Base-by-base conservation (phyloP, 2,797 vertebrate genomes). In the Argentina silus region DNA sequence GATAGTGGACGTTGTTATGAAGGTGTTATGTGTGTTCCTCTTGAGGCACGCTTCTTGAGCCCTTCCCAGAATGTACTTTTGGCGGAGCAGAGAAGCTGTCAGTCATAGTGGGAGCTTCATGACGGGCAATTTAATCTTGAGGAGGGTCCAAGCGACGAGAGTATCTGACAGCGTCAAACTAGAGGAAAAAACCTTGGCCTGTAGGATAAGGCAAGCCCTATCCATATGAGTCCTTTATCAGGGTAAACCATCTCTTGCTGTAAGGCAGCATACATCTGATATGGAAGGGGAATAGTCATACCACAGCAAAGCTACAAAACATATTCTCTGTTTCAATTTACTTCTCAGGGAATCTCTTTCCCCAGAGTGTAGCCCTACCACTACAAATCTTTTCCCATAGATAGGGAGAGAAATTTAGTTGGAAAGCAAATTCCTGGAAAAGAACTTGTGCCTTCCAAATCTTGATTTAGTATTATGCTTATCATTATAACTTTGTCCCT, bases 91-190 rank as follows among this genome's bases (percentile, higher is more conserved):
- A 87, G 78, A 68, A 89, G 85, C 87, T 91, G 91, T 86, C 90
- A 90, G 84, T 89, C 89, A 72, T 44, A 87, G 76, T 47, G 61
- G 1, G 71, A 74, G 81, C 75, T 70, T 82, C 83, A 81, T 84
- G 87, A 88, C 86, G 87, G 88, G 88, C 88, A 91, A 91, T 91
- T 92, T 92, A 85, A 90, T 89, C 84, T 88, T 75, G 82, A 84
- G 86, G 83, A 89, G 84, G 82, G 76, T 11, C 72, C 84, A 67
- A 79, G 85, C 78, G 80, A 82, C 83, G 72, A 77, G 71, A 82
- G 78, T 70, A 67, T 78, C 72, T 86, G 86, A 85, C 84, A 82
- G 77, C 83, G 70, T 81, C 15, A 19, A 85, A 77, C 75, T n/a
- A 47, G 0, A 56, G 17, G 76, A 73, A 57, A 81, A 42, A 50